These are phyloP conservation scores for Andrena praecox DNA, from an alignment of 2,888 invertebrate genomes.

Conservation along the genomic window DNA sequence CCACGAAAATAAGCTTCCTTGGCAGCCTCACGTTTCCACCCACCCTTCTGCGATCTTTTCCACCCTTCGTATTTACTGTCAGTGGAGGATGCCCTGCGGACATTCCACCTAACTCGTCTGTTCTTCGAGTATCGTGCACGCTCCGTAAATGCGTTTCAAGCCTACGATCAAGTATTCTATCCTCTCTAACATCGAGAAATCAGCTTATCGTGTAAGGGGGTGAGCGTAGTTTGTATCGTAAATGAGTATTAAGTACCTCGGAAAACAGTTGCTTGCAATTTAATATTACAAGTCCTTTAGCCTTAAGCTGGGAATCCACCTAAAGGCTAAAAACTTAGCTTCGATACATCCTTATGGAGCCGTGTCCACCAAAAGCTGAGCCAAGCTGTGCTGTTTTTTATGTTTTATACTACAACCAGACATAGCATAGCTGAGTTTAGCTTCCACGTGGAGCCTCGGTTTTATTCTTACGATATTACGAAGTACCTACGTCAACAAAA, in stretches of 20 bases:
- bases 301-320: too few relatives aligned
- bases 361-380: too few relatives aligned
- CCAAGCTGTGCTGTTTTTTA: too few relatives aligned
- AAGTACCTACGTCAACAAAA: background rate
- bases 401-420: too few relatives aligned
- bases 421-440: too few relatives aligned
- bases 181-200: constrained; percentile 35
- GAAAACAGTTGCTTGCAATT: background rate
- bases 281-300: too few relatives aligned
- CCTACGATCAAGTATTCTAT: constrained; percentile 60
- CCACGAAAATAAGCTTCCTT: constrained; percentile 67
- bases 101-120: constrained; percentile 63
- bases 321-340: too few relatives aligned
- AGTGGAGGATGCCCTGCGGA: constrained; percentile 58
- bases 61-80: constrained; percentile 66
- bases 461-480: background rate
- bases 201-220: constrained; percentile 49
- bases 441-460: too few relatives aligned
- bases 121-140: constrained; percentile 45
- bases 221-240: constrained; percentile 25
- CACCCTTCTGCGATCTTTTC: constrained; percentile 60
- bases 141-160: constrained; percentile 51
- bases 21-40: constrained; percentile 47
- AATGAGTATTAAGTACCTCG: constrained; percentile 25
- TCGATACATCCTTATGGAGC: too few relatives aligned